phyloP scores from a whole-genome alignment of 2,113 vertebrate species.

The Daboia siamensis region DNA sequence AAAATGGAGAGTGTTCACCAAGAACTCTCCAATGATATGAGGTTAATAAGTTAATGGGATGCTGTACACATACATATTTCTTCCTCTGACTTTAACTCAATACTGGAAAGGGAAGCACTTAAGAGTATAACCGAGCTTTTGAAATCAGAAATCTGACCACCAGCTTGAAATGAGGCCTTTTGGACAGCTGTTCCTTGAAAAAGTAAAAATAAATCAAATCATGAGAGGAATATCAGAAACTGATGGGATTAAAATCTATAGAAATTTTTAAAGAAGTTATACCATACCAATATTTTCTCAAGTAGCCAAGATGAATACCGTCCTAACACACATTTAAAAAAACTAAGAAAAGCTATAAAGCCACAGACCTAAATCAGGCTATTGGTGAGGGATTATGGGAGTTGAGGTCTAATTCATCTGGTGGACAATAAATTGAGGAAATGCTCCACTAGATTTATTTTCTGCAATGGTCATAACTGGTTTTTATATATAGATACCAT shows the following conservation, averaged over 20 bases:
- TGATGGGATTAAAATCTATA: not conserved
- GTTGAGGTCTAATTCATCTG: not conserved
- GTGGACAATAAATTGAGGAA: not conserved
- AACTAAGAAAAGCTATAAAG: not conserved
- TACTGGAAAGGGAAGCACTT: not conserved
- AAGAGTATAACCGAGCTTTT: conserved; percentile 24
- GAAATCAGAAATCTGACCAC: conserved; percentile 22
- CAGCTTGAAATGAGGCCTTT: not conserved
- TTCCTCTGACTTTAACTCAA: conserved; percentile 24
- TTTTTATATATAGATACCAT: not conserved
- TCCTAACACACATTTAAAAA: not conserved
- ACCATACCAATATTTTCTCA: not conserved
- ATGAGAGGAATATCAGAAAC: not conserved
- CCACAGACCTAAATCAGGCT: not conserved
- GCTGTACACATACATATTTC: not conserved
- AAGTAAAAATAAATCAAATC: conserved; percentile 8
- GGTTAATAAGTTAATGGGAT: conserved; percentile 23
- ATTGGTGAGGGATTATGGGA: not conserved
- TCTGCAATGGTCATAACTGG: not conserved
- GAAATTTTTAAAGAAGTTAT: conserved; percentile 18
- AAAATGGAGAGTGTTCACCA: not conserved
- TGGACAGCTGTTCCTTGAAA: not conserved
- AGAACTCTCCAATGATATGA: not conserved
- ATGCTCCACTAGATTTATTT: not conserved
- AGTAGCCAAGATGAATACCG: not conserved